phyloP scores from a whole-genome alignment of 2,888 invertebrate genomes.

The Lasioglossum zephyrum region DNA sequence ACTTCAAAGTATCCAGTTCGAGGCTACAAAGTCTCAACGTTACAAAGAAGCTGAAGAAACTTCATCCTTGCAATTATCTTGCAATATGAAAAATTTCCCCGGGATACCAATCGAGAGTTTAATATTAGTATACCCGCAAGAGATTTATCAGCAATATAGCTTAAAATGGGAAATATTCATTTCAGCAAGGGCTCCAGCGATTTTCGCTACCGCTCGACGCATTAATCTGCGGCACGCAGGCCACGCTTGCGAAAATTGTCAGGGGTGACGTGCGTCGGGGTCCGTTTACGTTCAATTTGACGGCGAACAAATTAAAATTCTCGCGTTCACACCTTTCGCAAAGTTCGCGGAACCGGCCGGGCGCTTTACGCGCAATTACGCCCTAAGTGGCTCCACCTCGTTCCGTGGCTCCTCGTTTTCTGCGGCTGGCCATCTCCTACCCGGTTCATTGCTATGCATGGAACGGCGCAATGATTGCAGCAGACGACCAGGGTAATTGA shows the following conservation, averaged over 20 bases:
- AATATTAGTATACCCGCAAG: too few relatives aligned
- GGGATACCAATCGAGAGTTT: too few relatives aligned
- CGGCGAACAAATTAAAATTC: conserved; percentile 51
- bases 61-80: not conserved
- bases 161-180: not conserved
- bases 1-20: too few relatives aligned
- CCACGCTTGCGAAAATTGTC: not conserved
- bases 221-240: not conserved
- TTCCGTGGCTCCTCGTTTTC: conserved; percentile 18
- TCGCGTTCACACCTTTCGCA: conserved; percentile 57
- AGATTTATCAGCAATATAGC: not conserved
- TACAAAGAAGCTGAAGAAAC: too few relatives aligned
- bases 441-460: conserved; percentile 78
- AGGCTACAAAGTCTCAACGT: too few relatives aligned
- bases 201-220: not conserved
- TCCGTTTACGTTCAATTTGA: conserved; percentile 15
- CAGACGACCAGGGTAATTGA: conserved; percentile 75
- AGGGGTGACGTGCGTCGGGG: not conserved
- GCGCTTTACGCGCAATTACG: conserved; percentile 68
- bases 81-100: not conserved
- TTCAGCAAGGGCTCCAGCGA: not conserved
- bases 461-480: conserved; percentile 66
- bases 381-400: conserved; percentile 58
- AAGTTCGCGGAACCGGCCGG: conserved; percentile 39
- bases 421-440: conserved; percentile 12